Evolutionary conservation across 2,113 vertebrate genomes (phyloP).

Genomic region (Ameiurus melas): DNA sequence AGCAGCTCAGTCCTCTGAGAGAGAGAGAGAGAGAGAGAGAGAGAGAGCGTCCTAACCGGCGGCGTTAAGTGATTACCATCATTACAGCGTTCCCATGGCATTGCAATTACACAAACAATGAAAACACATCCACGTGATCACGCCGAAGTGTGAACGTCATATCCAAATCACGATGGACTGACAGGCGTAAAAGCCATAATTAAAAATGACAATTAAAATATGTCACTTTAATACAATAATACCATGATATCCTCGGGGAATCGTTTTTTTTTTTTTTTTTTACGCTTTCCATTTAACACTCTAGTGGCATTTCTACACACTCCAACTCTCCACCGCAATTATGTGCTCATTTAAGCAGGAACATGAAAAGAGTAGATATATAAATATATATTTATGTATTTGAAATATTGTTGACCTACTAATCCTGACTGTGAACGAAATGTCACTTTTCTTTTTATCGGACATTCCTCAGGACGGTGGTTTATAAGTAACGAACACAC

Average conservation of each 20-base stretch:
- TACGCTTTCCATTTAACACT: not conserved
- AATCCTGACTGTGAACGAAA: not conserved
- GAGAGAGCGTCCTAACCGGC: not conserved
- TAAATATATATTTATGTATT: not conserved
- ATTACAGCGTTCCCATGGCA: constrained; percentile 10
- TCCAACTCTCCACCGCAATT: not conserved
- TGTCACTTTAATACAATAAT: not conserved
- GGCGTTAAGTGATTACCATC: constrained; percentile 19
- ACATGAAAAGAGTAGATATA: not conserved
- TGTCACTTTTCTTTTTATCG: not conserved
- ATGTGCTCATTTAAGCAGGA: not conserved
- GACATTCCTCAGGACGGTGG: not conserved
- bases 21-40: constrained; percentile 28
- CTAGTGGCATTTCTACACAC: not conserved
- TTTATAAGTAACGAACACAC: not conserved
- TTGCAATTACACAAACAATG: constrained; percentile 5
- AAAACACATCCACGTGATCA: not conserved
- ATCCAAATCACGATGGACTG: not conserved
- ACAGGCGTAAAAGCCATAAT: not conserved
- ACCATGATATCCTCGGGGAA: not conserved
- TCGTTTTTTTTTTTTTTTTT: not conserved
- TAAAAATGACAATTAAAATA: not conserved
- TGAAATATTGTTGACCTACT: not conserved
- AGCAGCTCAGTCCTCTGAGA: constrained; percentile 59
- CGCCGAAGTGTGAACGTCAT: not conserved